Base-by-base conservation (phyloP, 2,888 invertebrate genomes). In the Chelonus formosanus region DNA sequence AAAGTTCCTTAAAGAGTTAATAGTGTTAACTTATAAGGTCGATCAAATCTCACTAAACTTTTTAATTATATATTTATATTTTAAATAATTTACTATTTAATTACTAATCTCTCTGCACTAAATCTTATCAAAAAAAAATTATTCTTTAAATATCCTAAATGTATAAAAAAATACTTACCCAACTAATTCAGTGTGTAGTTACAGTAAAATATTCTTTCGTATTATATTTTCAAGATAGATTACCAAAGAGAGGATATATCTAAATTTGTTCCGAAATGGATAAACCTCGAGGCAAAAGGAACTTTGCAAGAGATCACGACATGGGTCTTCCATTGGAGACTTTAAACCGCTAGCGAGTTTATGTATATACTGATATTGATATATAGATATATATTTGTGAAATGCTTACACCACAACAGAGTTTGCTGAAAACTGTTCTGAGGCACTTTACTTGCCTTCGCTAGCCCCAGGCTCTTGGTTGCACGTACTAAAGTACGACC, bases 261-360 rank as follows among this genome's bases (percentile, higher is more conserved):
- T 50, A 50, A 55, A 66, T 62, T 61, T 55, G 50, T 56, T 52
- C 8, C 31, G 60, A 61, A 66, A 61, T 66, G 56, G 55, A 52
- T 48, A 57, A 57, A 54, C 54, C 62, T 10, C 4, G 47, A 44
- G 65, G 56, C 60, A 54, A 60, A 55, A 48, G 34, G 44, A 52
- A 66, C 66, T 66, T 61, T 66, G 44, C 40, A 35, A 48, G 56
- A 62, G 54, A 56, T 45, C 50, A 54, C 44, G 57, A 66, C 61
- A 62, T 56, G 66, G 61, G 61, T 66, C 61, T 66, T 66, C 66
- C 66, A 66, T 66, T 62, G 61, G 61, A 66, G 61, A 66, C 48
- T 66, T 66, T 66, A 62, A 66, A 66, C 50, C 66, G 60, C 65
- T 60, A 47, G 50, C 40, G 4, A 20, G n/a, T 36, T 53, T 59